Conservation (phyloP, 2,113 vertebrate genomes). For the Atlantisia rogersi region DNA sequence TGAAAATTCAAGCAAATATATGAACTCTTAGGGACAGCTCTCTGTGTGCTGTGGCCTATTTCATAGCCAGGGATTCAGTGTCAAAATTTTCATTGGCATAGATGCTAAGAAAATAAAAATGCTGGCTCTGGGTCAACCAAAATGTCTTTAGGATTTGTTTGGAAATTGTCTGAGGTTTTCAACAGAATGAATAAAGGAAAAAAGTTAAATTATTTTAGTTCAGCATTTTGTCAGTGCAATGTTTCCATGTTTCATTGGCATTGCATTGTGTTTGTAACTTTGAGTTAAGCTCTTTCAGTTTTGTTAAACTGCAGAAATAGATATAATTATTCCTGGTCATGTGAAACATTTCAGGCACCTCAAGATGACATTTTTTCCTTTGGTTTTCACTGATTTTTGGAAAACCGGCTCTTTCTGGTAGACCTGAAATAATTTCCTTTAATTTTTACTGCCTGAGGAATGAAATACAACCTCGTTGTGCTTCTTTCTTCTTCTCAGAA, state of each 20-base stretch:
- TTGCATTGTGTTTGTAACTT: neutral
- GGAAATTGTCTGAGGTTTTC: neutral
- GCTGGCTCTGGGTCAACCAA: neutral
- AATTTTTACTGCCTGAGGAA: neutral
- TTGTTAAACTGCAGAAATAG: neutral
- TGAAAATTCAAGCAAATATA: neutral
- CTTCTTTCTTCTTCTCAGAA: neutral
- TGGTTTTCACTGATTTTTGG: neutral
- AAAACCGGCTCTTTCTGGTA: neutral
- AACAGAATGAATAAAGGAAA: neutral
- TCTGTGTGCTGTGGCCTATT: neutral
- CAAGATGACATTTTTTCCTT: neutral
- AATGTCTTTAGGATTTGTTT: neutral
- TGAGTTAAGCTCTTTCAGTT: neutral
- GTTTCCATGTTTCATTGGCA: neutral
- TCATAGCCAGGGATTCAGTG: neutral
- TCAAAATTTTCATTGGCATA: neutral
- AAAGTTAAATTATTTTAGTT: neutral
- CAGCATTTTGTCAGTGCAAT: neutral
- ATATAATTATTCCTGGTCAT: neutral
- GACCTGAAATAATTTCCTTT: neutral
- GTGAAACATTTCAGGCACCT: neutral
- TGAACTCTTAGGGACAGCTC: neutral
- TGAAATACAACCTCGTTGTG: neutral
- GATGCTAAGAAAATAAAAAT: constrained; percentile 20